Percentiles rank a stretch among this genome's conserved stretches.
These are phyloP conservation scores for Caranx melampygus DNA, from an alignment of 2,113 vertebrate species.

Conservation along the genomic window DNA sequence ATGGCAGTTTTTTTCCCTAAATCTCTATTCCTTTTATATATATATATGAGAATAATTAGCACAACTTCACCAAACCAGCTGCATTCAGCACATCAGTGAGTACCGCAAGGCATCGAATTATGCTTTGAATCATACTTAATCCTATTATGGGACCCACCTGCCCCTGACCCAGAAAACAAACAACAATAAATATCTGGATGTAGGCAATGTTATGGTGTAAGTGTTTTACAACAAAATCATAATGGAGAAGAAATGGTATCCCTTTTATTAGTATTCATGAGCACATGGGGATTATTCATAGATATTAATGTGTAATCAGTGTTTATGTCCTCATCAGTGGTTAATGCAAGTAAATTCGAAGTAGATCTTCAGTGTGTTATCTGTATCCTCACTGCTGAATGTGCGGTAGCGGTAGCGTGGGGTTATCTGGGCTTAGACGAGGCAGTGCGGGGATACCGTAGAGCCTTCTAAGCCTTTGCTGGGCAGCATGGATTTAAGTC, in stretches of 20 bases:
- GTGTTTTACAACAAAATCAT: background rate
- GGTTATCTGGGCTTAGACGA: constrained; percentile 28
- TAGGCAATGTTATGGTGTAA: background rate
- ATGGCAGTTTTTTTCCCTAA: background rate
- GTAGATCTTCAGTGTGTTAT: background rate
- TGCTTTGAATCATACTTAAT: constrained; percentile 3
- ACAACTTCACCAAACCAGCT: background rate
- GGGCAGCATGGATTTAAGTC: constrained; percentile 36
- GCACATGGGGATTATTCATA: background rate
- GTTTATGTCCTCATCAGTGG: background rate
- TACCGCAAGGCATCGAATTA: constrained; percentile 1
- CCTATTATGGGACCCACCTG: background rate
- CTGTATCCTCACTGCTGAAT: background rate
- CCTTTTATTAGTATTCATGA: background rate
- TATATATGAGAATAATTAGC: background rate
- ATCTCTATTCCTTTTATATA: background rate
- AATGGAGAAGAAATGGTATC: no score
- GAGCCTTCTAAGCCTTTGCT: constrained; percentile 26
- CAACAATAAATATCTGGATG: background rate
- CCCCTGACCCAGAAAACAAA: no score
- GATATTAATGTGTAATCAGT: background rate
- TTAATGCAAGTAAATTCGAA: background rate
- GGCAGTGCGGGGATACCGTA: constrained; percentile 23
- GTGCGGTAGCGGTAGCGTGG: background rate
- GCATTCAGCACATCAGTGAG: background rate